Percentiles rank a stretch among this genome's conserved stretches.
These are phyloP conservation scores for Nezara viridula DNA, from an alignment of 2,888 invertebrate genomes.

Conservation along the genomic window DNA sequence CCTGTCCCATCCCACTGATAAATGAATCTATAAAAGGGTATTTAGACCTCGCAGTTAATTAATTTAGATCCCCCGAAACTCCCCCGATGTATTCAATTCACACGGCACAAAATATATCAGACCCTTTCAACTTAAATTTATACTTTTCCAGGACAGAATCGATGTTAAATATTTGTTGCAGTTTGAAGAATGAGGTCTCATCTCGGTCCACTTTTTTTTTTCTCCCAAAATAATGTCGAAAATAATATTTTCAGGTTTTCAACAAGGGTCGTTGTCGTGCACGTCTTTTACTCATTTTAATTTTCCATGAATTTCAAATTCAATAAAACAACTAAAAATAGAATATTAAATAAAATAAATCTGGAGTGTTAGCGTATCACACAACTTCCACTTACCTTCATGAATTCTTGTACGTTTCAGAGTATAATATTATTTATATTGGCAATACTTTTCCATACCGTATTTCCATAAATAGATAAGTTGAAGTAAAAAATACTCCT, in stretches of 20 bases:
- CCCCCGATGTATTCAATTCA: slow-evolving; percentile 56
- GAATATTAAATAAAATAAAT: not conserved
- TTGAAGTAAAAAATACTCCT: too few species aligned
- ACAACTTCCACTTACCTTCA: too few species aligned
- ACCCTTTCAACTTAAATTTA: slow-evolving; percentile 52
- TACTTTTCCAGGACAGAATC: slow-evolving; percentile 20
- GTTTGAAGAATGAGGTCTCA: slow-evolving; percentile 40
- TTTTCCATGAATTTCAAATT: not conserved
- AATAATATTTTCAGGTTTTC: not conserved
- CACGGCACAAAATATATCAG: slow-evolving; percentile 57
- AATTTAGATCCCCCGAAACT: slow-evolving; percentile 55
- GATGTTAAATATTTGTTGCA: slow-evolving; percentile 43
- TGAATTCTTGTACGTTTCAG: too few species aligned
- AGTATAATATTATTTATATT: too few species aligned
- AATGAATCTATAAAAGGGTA: slow-evolving; percentile 60
- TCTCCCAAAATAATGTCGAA: not conserved
- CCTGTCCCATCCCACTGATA: slow-evolving; percentile 56
- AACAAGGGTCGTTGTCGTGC: not conserved
- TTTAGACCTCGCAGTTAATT: slow-evolving; percentile 58
- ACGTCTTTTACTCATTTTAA: not conserved
- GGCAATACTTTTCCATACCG: too few species aligned
- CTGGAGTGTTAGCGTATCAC: too few species aligned
- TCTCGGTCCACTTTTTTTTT: not conserved
- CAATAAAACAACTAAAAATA: not conserved
- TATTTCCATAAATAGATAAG: too few species aligned